Evolutionary conservation across 2,797 vertebrate species (phyloP).

Genomic region (Numenius phaeopus): DNA sequence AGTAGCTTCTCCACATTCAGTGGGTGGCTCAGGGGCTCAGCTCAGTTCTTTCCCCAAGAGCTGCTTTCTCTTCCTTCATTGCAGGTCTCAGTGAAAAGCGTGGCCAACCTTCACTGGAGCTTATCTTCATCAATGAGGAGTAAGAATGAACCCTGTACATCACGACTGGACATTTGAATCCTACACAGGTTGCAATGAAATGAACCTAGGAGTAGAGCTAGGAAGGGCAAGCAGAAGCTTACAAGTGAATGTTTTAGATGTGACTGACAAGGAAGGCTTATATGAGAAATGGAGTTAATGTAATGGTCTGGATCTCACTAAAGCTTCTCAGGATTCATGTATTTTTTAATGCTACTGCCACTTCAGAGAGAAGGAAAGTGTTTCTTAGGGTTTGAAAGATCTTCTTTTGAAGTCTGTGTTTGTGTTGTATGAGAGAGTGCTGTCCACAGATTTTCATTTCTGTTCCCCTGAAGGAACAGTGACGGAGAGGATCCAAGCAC

Average conservation of each 20-base stretch:
- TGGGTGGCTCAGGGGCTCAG: not conserved
- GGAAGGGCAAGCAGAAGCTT: constrained; percentile 47
- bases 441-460: not conserved
- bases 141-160: constrained; percentile 77
- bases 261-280: not conserved
- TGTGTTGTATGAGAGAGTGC: not conserved
- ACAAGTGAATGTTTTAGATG: not conserved
- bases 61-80: constrained; percentile 17
- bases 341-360: not conserved
- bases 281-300: not conserved
- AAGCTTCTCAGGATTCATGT: not conserved
- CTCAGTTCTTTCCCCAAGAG: not conserved
- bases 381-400: not conserved
- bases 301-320: not conserved
- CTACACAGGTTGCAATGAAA: constrained; percentile 63
- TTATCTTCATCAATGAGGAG: constrained; percentile 89
- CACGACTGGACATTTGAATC: constrained; percentile 71
- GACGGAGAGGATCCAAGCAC: not conserved
- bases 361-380: not conserved
- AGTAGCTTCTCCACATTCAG: not conserved
- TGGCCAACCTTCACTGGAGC: constrained; percentile 81
- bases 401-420: not conserved
- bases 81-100: constrained; percentile 74
- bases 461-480: not conserved
- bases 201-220: constrained; percentile 48